A percentile compares a stretch with the other conserved stretches of the same genome.
Evolutionary conservation across 2,113 vertebrate genomes (phyloP).

Genomic region (Lontra canadensis): DNA sequence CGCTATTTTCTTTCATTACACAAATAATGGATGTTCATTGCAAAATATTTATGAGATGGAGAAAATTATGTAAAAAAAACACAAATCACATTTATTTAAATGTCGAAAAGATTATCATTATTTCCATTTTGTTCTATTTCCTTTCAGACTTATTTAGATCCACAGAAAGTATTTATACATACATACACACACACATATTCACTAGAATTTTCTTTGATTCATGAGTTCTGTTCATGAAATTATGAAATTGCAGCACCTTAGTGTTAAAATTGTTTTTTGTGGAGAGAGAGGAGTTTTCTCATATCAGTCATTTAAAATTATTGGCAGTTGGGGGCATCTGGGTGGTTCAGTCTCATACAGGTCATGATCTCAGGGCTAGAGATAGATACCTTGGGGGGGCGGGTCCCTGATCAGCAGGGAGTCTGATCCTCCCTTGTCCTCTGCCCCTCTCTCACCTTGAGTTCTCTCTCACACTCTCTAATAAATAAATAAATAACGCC

Average conservation of each 20-base stretch:
- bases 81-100: background rate
- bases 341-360: background rate
- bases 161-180: background rate
- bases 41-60: background rate
- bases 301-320: background rate
- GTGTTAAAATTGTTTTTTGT: background rate
- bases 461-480: background rate
- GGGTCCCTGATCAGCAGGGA: background rate
- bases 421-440: background rate
- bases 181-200: background rate
- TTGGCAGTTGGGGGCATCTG: background rate
- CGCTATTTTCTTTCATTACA: background rate
- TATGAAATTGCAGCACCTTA: background rate
- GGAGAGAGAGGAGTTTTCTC: background rate
- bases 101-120: background rate
- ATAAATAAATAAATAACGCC: background rate
- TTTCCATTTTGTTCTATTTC: background rate
- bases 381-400: background rate
- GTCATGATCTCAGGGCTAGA: background rate
- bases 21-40: background rate
- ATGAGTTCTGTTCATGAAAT: background rate
- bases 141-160: background rate
- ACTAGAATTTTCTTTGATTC: background rate
- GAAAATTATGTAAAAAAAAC: background rate
- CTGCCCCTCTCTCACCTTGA: background rate